Percentiles rank a stretch among this genome's conserved stretches.
These are phyloP conservation scores for Hylia prasina DNA, from an alignment of 2,113 vertebrate genomes.

Conservation along the genomic window DNA sequence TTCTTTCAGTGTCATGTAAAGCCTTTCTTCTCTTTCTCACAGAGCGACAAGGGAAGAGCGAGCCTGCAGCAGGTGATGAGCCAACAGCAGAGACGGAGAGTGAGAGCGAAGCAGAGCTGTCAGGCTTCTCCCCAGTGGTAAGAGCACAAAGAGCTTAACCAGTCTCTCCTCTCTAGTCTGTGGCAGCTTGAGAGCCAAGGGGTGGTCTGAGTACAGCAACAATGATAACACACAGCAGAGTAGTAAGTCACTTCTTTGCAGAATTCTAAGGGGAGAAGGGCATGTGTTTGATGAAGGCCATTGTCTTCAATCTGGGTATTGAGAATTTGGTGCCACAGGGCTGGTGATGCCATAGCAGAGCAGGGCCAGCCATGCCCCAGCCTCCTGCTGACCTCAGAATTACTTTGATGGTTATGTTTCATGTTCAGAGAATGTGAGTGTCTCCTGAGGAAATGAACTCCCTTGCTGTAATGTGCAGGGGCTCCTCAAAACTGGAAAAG, in stretches of 20 bases:
- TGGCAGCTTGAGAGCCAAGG: neutral
- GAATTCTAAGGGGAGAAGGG: neutral
- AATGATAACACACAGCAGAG: neutral
- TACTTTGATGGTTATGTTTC: neutral
- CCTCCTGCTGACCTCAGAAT: neutral
- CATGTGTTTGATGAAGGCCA: neutral
- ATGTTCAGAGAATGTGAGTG: neutral
- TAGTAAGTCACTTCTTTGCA: neutral
- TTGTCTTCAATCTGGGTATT: neutral
- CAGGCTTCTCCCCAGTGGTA: constrained; percentile 92
- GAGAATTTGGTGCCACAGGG: neutral
- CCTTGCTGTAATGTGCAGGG: neutral
- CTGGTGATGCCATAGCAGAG: neutral
- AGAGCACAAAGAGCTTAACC: constrained; percentile 3
- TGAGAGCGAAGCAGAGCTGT: constrained; percentile 95
- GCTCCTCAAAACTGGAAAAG: neutral
- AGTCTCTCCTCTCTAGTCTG: neutral
- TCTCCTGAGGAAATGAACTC: neutral
- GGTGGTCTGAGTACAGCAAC: neutral
- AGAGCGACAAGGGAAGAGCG: constrained; percentile 83
- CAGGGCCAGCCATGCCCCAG: neutral
- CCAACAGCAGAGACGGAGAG: constrained; percentile 93
- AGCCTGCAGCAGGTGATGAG: constrained; percentile 83
- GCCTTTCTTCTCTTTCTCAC: neutral
- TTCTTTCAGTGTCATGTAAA: neutral